These are phyloP conservation scores for Periophthalmus modestus DNA, from an alignment of 2,113 vertebrate species.

Conservation along the genomic window DNA sequence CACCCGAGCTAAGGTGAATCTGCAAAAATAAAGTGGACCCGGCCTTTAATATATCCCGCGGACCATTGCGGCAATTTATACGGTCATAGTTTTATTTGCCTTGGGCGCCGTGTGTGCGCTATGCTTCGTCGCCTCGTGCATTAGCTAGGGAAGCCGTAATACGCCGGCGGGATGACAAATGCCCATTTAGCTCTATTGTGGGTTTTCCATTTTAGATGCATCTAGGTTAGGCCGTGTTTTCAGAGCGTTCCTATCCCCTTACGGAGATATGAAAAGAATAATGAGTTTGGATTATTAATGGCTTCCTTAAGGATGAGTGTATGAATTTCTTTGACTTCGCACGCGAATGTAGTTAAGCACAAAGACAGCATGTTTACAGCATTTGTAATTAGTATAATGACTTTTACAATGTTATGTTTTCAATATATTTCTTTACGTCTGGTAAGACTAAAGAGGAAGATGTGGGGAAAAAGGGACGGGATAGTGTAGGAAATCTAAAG, in stretches of 20 bases:
- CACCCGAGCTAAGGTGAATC: conserved; percentile 5
- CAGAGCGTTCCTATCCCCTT: conserved; percentile 34
- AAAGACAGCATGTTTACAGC: too few relatives aligned
- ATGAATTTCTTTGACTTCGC: neutral
- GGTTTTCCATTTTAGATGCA: conserved; percentile 60
- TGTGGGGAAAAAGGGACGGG: too few relatives aligned
- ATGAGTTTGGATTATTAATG: conserved; percentile 32
- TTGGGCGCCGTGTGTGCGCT: conserved; percentile 23
- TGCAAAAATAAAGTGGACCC: neutral
- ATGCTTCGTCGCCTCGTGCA: conserved; percentile 33
- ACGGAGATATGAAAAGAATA: conserved; percentile 33
- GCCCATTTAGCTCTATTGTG: conserved; percentile 65
- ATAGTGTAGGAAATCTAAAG: too few relatives aligned
- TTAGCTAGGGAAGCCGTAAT: conserved; percentile 50
- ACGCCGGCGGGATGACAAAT: conserved; percentile 64
- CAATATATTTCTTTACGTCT: too few relatives aligned
- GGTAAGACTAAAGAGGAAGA: too few relatives aligned
- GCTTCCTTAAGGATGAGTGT: neutral
- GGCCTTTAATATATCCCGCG: conserved; percentile 25
- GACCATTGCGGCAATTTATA: conserved; percentile 59
- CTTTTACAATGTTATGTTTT: too few relatives aligned
- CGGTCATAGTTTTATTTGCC: conserved; percentile 49
- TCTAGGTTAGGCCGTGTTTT: conserved; percentile 40
- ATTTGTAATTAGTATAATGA: too few relatives aligned
- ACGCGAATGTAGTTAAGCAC: too few relatives aligned